Conservation (phyloP, 2,113 vertebrate genomes). For the Triplophysa tibetana region DNA sequence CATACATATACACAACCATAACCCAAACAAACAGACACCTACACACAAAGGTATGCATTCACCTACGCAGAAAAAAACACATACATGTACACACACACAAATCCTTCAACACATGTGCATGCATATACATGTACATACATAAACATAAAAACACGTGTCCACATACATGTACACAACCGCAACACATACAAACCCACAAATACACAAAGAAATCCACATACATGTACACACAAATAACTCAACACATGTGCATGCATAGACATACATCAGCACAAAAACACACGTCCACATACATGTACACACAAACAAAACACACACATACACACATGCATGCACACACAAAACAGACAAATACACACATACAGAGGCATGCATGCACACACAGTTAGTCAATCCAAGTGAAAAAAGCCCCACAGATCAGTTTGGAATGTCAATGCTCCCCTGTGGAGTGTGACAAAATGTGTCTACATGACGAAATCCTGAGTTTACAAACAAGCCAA, state of each 20-base stretch:
- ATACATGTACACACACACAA: too few relatives aligned
- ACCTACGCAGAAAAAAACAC: background rate
- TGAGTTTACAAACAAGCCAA: constrained; percentile 7
- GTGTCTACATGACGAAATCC: constrained; percentile 14
- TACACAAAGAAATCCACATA: background rate
- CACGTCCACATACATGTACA: too few relatives aligned
- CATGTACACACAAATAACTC: too few relatives aligned
- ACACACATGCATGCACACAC: too few relatives aligned
- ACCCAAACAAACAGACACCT: background rate
- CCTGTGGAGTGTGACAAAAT: constrained; percentile 1
- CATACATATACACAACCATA: background rate
- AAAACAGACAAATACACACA: background rate
- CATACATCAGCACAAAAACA: too few relatives aligned
- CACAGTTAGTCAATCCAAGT: background rate
- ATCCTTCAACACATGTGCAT: too few relatives aligned
- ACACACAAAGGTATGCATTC: background rate
- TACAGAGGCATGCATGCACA: background rate
- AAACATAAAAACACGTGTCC: too few relatives aligned
- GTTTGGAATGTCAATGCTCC: background rate
- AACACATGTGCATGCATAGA: too few relatives aligned
- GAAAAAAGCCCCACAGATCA: background rate
- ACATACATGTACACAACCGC: too few relatives aligned
- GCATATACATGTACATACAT: too few relatives aligned
- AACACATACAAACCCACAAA: too few relatives aligned
- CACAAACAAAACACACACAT: too few relatives aligned